Percentiles rank a stretch among this genome's conserved stretches.
Conservation (phyloP, 2,888 invertebrate genomes). For the Morpho deidamia region DNA sequence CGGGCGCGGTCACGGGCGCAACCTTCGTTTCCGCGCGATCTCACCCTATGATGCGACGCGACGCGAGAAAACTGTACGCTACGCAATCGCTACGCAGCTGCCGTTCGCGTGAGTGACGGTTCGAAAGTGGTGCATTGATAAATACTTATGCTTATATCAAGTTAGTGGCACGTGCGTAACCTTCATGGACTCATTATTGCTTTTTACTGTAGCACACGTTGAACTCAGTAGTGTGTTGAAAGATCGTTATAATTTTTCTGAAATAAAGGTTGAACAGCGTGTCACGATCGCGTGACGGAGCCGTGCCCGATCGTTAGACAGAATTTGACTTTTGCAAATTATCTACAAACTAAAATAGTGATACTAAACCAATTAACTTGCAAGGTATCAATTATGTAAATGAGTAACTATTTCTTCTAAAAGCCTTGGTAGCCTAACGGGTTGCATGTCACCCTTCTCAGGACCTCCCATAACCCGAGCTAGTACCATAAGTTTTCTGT, state of each 20-base stretch:
- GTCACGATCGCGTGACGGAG: conserved; percentile 58
- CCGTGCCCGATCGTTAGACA: conserved; percentile 64
- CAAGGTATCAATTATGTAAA: too few relatives aligned
- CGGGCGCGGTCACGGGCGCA: conserved; percentile 74
- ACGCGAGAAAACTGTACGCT: conserved; percentile 33
- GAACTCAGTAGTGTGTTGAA: not conserved
- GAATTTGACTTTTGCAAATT: conserved; percentile 61
- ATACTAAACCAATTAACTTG: not conserved
- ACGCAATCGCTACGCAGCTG: conserved; percentile 42
- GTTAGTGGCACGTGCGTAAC: conserved; percentile 13
- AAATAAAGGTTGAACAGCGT: conserved; percentile 15
- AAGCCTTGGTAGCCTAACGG: too few relatives aligned
- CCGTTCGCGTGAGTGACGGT: conserved; percentile 34
- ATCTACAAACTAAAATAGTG: conserved; percentile 22
- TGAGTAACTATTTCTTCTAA: too few relatives aligned
- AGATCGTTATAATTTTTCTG: not conserved
- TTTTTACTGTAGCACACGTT: not conserved
- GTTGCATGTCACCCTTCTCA: too few relatives aligned
- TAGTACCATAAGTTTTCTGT: too few relatives aligned
- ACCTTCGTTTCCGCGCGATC: conserved; percentile 68
- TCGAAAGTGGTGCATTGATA: conserved; percentile 14
- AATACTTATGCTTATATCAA: conserved; percentile 18
- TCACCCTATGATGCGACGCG: conserved; percentile 57
- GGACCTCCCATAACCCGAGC: too few relatives aligned
- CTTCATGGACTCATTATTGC: conserved; percentile 7